Base-by-base conservation (phyloP, 92 coral and sea anemone species). In the Porites cylindrica region DNA sequence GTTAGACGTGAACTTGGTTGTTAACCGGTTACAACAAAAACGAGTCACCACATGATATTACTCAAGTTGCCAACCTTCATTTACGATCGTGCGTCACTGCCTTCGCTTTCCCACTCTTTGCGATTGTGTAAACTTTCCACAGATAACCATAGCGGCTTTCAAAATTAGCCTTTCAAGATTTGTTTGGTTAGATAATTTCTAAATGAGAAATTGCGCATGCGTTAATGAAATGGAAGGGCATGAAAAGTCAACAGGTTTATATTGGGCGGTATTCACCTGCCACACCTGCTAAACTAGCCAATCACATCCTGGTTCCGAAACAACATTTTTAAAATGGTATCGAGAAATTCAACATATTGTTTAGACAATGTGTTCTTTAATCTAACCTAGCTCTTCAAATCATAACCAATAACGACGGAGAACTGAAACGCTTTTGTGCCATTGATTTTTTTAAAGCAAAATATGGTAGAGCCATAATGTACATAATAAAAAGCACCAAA, bases 271-370 rank as follows among this genome's bases (percentile, higher is more conserved):
- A 18, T 53, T 1, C 79, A 90, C 93, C 90, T 61, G 93, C 12
- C 47, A 6, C 74, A 89, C 92, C 92, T 83, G 92, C 51, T 71
- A 2, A 53, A 14, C 61, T 66, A 86, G 51, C 93, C 90, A 90
- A 90, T 85, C 71, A 80, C 53, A 58, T n/a, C 16, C 17, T 13
- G 63, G 19, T 65, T 63, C 24, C 38, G 10, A 8, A 32, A 18
- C 50, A 47, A 29, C 68, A 17, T 24, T 54, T 17, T 17, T 0
- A 38, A 38, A 20, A 53, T 70, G 18, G 47, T 70, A 52, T 51
- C 8, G 69, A 70, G 58, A 54, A 67, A 1, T 54, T 53, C 51
- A 3, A 56, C 17, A 29, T 38, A 38, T 11, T 32, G 54, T 24
- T 54, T 58, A 18, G 17, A 76, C 32, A 13, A 76, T 21, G 47